These are phyloP conservation scores for Oncorhynchus keta DNA, from an alignment of 2,113 vertebrate species.

Conservation along the genomic window DNA sequence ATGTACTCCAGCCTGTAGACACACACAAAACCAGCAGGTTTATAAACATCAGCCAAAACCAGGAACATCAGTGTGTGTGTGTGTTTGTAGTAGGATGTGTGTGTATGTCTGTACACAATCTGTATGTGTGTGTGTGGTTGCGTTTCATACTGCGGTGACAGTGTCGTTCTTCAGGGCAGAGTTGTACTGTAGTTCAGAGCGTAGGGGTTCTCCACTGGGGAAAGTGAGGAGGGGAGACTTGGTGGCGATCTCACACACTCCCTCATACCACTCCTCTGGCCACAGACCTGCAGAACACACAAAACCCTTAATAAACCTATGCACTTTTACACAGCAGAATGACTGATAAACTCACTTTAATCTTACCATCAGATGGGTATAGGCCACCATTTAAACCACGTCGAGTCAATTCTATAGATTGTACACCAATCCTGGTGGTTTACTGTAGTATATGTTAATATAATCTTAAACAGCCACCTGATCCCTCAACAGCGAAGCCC, in stretches of 20 bases:
- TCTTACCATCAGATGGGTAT: too few species aligned
- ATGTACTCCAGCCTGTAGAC: conserved; percentile 97
- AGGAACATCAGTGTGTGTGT: too few species aligned
- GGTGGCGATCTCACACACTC: conserved; percentile 96
- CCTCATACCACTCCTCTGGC: conserved; percentile 98
- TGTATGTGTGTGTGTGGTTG: neutral
- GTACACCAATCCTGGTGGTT: too few species aligned
- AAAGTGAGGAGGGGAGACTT: conserved; percentile 95
- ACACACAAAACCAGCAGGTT: too few species aligned
- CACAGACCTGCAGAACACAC: conserved; percentile 81
- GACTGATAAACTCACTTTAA: too few species aligned
- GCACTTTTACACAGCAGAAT: neutral
- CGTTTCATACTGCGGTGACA: conserved; percentile 81
- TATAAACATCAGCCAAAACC: too few species aligned
- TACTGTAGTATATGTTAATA: neutral
- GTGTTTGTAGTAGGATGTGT: neutral
- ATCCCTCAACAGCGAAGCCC: conserved; percentile 97
- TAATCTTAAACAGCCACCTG: conserved; percentile 74
- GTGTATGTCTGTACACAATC: neutral
- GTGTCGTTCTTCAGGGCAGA: conserved; percentile 98
- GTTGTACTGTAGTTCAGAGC: conserved; percentile 98
- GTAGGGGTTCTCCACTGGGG: conserved; percentile 92
- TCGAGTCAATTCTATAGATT: too few species aligned
- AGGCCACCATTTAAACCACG: neutral
- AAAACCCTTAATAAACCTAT: neutral